Evolutionary conservation across 64 coral and sea anemone genomes (phyloP).

Genomic region (Pocillopora damicornis): DNA sequence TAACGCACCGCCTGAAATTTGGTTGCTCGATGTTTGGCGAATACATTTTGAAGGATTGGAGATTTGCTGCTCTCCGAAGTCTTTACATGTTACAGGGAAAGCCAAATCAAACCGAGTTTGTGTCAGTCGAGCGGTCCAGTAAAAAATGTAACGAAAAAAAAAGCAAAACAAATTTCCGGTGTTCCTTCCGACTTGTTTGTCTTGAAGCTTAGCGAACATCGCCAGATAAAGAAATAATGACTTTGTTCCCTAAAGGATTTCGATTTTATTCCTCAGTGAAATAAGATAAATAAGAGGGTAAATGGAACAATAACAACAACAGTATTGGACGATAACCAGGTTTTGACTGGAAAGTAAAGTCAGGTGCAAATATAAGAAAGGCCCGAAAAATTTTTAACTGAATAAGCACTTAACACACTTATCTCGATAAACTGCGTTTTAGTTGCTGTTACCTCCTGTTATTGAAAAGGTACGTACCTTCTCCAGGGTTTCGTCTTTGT

Average conservation of each 20-base stretch:
- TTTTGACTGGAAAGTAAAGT: not conserved
- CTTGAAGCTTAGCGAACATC: not conserved
- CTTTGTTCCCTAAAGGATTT: not conserved
- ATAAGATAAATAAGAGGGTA: not conserved
- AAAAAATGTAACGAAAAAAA: constrained; percentile 7
- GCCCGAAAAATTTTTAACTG: not conserved
- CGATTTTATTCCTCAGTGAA: not conserved
- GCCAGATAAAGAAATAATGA: not conserved
- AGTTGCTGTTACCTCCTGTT: not conserved
- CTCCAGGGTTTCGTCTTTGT: constrained; percentile 3
- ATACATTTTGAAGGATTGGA: not conserved
- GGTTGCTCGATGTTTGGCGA: not conserved
- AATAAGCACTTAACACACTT: not conserved
- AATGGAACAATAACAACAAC: not conserved
- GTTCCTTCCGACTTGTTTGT: not conserved
- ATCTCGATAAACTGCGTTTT: not conserved
- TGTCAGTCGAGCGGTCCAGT: not conserved
- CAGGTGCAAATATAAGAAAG: not conserved
- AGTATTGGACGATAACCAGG: not conserved
- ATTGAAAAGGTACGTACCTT: not conserved
- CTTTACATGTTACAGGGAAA: not conserved
- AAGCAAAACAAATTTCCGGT: not conserved
- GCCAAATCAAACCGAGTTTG: not conserved
- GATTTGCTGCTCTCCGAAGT: not conserved
- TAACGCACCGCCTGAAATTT: not conserved